Conservation (phyloP, 1,140 invertebrate genomes). For the Heliothis subflexa region DNA sequence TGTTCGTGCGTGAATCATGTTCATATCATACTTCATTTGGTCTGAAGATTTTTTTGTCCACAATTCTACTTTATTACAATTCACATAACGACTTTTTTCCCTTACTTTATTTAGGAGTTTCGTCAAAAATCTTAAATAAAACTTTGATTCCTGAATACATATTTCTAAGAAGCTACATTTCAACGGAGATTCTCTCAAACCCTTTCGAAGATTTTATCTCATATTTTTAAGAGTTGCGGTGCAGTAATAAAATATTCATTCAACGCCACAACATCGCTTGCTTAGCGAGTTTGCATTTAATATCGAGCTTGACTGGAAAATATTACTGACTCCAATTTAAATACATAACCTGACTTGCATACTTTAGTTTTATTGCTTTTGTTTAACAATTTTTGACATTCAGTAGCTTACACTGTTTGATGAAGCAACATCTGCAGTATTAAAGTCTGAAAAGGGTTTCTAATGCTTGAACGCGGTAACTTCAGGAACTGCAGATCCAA, state of each 20-base stretch:
- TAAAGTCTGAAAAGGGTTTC: too few species aligned
- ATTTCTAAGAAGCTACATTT: neutral
- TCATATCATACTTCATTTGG: neutral
- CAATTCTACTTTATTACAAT: too few species aligned
- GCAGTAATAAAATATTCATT: slow-evolving; percentile 30
- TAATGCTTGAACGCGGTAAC: too few species aligned
- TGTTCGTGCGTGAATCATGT: neutral
- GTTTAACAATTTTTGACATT: neutral
- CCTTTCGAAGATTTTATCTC: slow-evolving; percentile 9
- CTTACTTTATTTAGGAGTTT: neutral
- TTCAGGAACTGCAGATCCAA: too few species aligned
- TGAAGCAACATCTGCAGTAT: too few species aligned
- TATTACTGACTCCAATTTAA: neutral
- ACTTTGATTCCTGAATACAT: too few species aligned
- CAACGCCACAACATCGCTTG: neutral
- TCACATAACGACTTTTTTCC: neutral
- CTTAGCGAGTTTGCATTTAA: slow-evolving; percentile 5
- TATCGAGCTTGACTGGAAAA: neutral
- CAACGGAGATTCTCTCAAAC: neutral
- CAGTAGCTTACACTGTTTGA: too few species aligned
- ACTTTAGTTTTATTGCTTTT: neutral
- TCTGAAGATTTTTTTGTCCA: neutral
- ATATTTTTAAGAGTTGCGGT: slow-evolving; percentile 25
- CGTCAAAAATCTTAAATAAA: too few species aligned
- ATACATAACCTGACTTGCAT: neutral